Percentiles rank a stretch among this genome's conserved stretches.
These are phyloP conservation scores for Caiman crocodilus DNA, from an alignment of 2,797 vertebrate species.

Conservation along the genomic window DNA sequence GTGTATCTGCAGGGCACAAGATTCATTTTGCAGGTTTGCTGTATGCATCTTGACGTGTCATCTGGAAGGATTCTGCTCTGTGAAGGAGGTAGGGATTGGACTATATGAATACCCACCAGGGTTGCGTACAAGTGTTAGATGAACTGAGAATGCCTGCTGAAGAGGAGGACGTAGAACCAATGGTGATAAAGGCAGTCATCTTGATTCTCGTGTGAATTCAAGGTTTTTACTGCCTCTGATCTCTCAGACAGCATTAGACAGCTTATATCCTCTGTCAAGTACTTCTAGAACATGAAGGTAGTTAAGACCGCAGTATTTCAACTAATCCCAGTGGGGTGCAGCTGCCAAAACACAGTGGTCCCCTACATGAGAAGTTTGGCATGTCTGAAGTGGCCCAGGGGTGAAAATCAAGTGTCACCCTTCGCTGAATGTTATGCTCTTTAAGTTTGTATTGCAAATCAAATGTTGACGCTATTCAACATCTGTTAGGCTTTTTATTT, in stretches of 20 bases:
- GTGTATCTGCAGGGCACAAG: fast-evolving
- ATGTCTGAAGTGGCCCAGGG: conserved; percentile 3
- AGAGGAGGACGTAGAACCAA: not conserved
- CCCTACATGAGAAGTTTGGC: not conserved
- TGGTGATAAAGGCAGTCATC: not conserved
- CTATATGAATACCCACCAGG: too few species aligned
- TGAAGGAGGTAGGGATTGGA: not conserved
- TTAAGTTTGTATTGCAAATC: not conserved
- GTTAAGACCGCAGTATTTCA: not conserved
- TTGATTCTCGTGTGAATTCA: fast-evolving
- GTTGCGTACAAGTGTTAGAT: too few species aligned
- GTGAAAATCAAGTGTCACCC: not conserved
- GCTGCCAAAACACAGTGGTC: not conserved
- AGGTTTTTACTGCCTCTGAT: not conserved
- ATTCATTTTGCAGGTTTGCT: not conserved
- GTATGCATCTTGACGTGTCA: fast-evolving
- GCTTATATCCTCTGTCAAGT: not conserved
- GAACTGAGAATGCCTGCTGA: not conserved
- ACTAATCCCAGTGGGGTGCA: not conserved
- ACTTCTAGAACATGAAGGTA: not conserved
- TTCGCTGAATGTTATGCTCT: not conserved
- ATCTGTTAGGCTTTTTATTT: not conserved
- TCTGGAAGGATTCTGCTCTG: not conserved
- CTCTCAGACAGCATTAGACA: not conserved
- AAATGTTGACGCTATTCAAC: not conserved